Base-by-base conservation (phyloP, 2,888 invertebrate genomes). In the Tineola bisselliella region DNA sequence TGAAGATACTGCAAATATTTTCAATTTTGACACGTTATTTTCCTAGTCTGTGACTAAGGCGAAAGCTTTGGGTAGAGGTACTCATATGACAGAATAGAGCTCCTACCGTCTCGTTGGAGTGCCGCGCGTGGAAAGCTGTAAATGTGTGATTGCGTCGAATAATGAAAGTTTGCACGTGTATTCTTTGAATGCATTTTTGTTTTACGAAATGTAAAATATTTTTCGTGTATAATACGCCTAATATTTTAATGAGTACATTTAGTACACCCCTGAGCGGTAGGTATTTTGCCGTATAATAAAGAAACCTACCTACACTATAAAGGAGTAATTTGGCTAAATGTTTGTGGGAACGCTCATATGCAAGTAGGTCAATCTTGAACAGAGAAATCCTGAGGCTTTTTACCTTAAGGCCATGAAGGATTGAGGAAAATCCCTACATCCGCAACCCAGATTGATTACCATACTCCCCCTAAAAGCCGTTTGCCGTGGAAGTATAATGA, bases 351-450 rank as follows among this genome's bases (percentile, higher is more conserved):
- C 10, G 10, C 10, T 38, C 38, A 38, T 48, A 48, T 13, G 15
- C 48, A 48, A 48, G 15, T 48, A 48, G 48, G 48, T 48, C 48
- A 48, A 48, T 48, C 15, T 48, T 1, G 15, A 48, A 48, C 15
- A 48, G 48, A 8, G 17, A 48, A 48, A 48, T 48, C 15, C 48
- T 15, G 17, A 77, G 75, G 79, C 74, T 78, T 78, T 75, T 80
- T 77, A 79, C 75, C 70, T 77, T 75, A 76, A 80, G 75, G 73
- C 72, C 71, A 67, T 70, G 67, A 69, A 72, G 76, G 76, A 78
- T 80, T 81, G 78, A 72, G 75, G 71, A 70, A 70, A 74, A 74
- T 74, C 74, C 73, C 66, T 68, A 72, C 72, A 72, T 73, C 75
- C 75, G 68, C 69, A 38, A 19, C 18, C 43, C 70, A 66, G 65